Percentiles rank a stretch among this genome's conserved stretches.
Evolutionary conservation across 2,888 invertebrate genomes (phyloP).

Genomic region (Micoletzkya japonica): DNA sequence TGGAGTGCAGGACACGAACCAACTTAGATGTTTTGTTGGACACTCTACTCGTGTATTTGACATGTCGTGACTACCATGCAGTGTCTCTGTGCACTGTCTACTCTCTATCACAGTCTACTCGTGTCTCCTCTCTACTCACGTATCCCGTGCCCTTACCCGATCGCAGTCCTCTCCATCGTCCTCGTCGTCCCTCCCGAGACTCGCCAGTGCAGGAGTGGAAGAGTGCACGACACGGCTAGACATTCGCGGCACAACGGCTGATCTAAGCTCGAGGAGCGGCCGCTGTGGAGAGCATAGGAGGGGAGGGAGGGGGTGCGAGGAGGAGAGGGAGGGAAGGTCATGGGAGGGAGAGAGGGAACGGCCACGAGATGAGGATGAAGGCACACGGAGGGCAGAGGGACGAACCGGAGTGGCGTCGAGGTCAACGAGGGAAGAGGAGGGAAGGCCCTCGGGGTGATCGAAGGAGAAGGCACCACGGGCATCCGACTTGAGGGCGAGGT

Average conservation of each 20-base stretch:
- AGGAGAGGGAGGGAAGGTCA: neutral
- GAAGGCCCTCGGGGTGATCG: neutral
- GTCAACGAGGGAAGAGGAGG: constrained; percentile 7
- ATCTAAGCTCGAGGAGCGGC: constrained; percentile 26
- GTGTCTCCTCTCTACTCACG: too few species aligned
- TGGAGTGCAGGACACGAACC: too few species aligned
- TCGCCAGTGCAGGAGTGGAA: neutral
- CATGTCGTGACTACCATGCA: too few species aligned
- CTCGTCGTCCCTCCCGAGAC: constrained; percentile 35
- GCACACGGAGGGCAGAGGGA: neutral
- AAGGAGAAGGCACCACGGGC: constrained; percentile 31
- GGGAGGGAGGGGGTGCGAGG: neutral
- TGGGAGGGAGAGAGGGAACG: neutral
- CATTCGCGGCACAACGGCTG: constrained; percentile 22
- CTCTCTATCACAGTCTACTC: too few species aligned
- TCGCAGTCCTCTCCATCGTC: constrained; percentile 33
- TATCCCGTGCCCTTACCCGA: too few species aligned
- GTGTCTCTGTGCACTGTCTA: too few species aligned
- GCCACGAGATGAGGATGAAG: neutral
- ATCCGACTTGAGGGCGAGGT: constrained; percentile 62
- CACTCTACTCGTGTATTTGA: too few species aligned
- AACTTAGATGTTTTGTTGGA: too few species aligned
- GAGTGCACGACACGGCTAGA: neutral
- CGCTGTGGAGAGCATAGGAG: constrained; percentile 9
- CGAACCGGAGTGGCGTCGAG: constrained; percentile 27